Base-by-base conservation (phyloP, 1,140 invertebrate genomes). In the Amyelois transitella region DNA sequence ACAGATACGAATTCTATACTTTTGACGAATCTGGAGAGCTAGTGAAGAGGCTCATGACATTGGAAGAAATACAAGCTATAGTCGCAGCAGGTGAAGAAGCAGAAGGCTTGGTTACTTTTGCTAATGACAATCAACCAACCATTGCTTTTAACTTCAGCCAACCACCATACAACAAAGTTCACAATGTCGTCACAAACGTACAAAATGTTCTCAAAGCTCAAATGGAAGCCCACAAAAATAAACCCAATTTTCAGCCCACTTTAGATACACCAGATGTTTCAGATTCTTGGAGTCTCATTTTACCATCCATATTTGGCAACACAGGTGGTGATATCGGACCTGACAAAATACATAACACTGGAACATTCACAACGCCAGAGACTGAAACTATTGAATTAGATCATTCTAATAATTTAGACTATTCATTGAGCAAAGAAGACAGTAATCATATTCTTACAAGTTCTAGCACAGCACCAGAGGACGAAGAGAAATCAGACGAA, bases 1-100 rank as follows among this genome's bases (percentile, higher is more conserved):
- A 96, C 70, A 89, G 92, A 82, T 96, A 95, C 82, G 94, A 95
- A 77, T 96, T 95, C 75, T 96, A 95, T 69, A 95, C 94, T 0
- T 94, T 95, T 67, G 93, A 95, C 69, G 93, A 95, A 65, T 92
- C 92, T 43, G 94, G 94, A 18, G 93, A 96, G 69, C 89, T 96
- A 18, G 91, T 96, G 0, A 95, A 94, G 69, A 90, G 93, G 60
- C 88, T 95, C 22, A 96, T 96, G 95, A 95, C 94, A 21, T 86
- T 95, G 64, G 90, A 94, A 65, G 94, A 96, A 85, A 96, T 96
- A 54, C 94, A 95, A 74, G 92, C 93, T 43, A 93, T 96, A 51
- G 94, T 96, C 22, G 94, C 94, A 0, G 93, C 92, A 20, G 94
- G 94, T 2, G 93, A 94, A 62, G 91, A 92, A 52, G 92, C 93